phyloP scores from a whole-genome alignment of 1,140 invertebrate genomes.

The Aphelenchoides fujianensis region DNA sequence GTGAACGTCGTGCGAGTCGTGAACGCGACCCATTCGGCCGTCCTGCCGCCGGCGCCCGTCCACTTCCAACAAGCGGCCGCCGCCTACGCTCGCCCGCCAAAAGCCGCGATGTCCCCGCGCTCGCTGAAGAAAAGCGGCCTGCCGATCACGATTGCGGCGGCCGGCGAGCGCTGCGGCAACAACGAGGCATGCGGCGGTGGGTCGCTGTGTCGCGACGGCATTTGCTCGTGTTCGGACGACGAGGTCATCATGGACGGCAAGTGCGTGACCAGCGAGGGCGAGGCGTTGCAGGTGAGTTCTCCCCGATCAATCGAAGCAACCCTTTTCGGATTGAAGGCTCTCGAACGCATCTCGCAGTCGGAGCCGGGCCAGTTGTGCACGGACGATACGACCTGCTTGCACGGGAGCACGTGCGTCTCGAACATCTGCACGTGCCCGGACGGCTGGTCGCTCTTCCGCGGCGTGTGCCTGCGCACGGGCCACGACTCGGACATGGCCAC shows the following conservation, averaged over 20 bases:
- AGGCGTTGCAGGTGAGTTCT: slow-evolving; percentile 27
- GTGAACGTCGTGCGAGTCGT: neutral
- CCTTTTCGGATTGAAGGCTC: too few relatives aligned
- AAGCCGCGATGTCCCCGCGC: neutral
- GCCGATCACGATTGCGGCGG: slow-evolving; percentile 21
- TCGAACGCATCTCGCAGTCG: slow-evolving; percentile 33
- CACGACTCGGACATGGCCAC: neutral
- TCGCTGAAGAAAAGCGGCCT: neutral
- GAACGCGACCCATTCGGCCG: neutral
- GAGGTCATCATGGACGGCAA: slow-evolving; percentile 45
- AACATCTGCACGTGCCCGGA: slow-evolving; percentile 25
- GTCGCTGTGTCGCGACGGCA: slow-evolving; percentile 49
- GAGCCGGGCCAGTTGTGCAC: slow-evolving; percentile 39
- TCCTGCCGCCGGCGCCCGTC: neutral
- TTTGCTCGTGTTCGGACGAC: slow-evolving; percentile 49
- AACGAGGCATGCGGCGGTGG: slow-evolving; percentile 55
- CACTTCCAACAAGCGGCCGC: neutral
- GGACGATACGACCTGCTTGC: slow-evolving; percentile 22
- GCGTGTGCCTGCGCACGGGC: slow-evolving; percentile 27
- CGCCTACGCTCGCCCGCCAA: neutral
- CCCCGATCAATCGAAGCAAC: too few relatives aligned
- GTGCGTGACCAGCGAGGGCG: slow-evolving; percentile 38
- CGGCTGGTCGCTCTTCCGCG: slow-evolving; percentile 36
- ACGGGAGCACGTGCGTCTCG: slow-evolving; percentile 2
- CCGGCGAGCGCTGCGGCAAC: slow-evolving; percentile 45